Evolutionary conservation across 1,140 invertebrate genomes (phyloP).

Genomic region (Drosophila saltans): DNA sequence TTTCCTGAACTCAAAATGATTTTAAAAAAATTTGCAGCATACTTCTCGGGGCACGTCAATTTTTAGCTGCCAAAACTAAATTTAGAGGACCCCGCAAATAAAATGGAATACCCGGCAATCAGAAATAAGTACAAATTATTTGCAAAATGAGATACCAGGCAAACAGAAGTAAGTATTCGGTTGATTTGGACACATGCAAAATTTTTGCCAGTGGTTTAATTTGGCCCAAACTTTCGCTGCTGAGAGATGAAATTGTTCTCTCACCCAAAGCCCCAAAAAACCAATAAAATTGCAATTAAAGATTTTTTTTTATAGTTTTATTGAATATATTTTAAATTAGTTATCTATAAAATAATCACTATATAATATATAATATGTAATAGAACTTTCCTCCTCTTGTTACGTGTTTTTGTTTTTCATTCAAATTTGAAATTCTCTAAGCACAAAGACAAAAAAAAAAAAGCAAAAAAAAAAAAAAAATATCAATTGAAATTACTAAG

Average conservation of each 20-base stretch:
- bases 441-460: slow-evolving; percentile 47
- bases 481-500: slow-evolving; percentile 57
- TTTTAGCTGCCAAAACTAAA: no score
- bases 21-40: no score
- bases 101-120: neutral
- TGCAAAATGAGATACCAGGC: neutral
- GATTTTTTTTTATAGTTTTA: slow-evolving; percentile 56
- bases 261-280: neutral
- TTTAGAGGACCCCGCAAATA: no score
- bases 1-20: no score
- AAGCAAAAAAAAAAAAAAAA: neutral
- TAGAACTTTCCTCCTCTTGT: slow-evolving; percentile 64
- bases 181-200: neutral
- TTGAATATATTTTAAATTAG: slow-evolving; percentile 79
- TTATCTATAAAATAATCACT: slow-evolving; percentile 77
- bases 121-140: neutral
- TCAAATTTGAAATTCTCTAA: slow-evolving; percentile 29
- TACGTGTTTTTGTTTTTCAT: slow-evolving; percentile 27
- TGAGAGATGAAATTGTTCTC: neutral
- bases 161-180: neutral
- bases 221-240: neutral
- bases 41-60: no score
- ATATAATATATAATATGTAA: slow-evolving; percentile 59
- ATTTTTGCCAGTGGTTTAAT: neutral
- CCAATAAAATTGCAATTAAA: neutral